phyloP scores from a whole-genome alignment of 1,140 invertebrate genomes.

The Diabrotica virgifera region DNA sequence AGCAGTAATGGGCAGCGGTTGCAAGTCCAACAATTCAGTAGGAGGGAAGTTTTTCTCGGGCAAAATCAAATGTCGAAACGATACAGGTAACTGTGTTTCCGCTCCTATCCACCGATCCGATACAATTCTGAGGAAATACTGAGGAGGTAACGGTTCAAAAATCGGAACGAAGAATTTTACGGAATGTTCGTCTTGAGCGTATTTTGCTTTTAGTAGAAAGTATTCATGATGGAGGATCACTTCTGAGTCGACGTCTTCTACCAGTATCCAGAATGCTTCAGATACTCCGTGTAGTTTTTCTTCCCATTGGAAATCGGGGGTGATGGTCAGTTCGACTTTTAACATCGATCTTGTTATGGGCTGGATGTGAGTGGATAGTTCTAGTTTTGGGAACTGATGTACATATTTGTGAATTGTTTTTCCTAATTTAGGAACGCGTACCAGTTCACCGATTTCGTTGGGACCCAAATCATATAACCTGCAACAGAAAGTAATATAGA shows the following conservation, averaged over 20 bases:
- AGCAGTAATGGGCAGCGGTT: constrained; percentile 88
- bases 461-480: constrained; percentile 90
- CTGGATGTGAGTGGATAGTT: constrained; percentile 93
- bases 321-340: constrained; percentile 95
- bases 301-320: constrained; percentile 99
- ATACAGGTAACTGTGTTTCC: constrained; percentile 95
- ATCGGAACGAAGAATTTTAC: constrained; percentile 99
- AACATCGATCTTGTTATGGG: constrained; percentile 95
- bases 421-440: constrained; percentile 93
- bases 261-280: constrained; percentile 98
- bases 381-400: constrained; percentile 94
- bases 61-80: constrained; percentile 94
- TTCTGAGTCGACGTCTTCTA: constrained; percentile 97
- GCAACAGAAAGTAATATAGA: too few relatives aligned
- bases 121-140: constrained; percentile 90
- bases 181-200: constrained; percentile 90
- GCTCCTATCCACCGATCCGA: constrained; percentile 85
- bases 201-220: constrained; percentile 95
- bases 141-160: constrained; percentile 96
- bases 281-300: constrained; percentile 94
- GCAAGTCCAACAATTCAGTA: constrained; percentile 96
- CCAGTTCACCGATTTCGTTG: constrained; percentile 96
- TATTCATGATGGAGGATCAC: constrained; percentile 96
- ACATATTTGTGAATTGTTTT: constrained; percentile 98
- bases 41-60: constrained; percentile 98